These are phyloP conservation scores for Biston betularia DNA, from an alignment of 2,888 invertebrate genomes.

Conservation along the genomic window DNA sequence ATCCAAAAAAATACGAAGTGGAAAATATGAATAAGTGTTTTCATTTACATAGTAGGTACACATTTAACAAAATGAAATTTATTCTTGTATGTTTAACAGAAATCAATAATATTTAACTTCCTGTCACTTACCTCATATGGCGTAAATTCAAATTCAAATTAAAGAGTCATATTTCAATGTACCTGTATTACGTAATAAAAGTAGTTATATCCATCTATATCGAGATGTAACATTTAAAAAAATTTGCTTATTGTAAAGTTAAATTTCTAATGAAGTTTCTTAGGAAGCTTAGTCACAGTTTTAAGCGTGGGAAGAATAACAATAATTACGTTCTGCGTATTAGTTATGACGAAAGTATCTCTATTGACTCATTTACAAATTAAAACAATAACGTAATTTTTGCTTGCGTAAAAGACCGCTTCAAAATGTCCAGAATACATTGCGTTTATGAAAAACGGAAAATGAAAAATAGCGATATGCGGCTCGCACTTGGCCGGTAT, in stretches of 20 bases:
- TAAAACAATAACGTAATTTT: conserved; percentile 51
- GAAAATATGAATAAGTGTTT: not conserved
- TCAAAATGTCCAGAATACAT: too few relatives aligned
- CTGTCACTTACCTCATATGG: conserved; percentile 64
- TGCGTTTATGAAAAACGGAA: too few relatives aligned
- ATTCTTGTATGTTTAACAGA: conserved; percentile 39
- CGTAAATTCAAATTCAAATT: too few relatives aligned
- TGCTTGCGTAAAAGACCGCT: conserved; percentile 4
- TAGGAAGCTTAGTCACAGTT: conserved; percentile 58
- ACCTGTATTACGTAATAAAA: conserved; percentile 54
- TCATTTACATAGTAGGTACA: not conserved
- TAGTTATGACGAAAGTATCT: conserved; percentile 67
- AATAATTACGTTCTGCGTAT: conserved; percentile 59
- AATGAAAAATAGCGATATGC: too few relatives aligned
- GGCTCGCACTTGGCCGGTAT: too few relatives aligned
- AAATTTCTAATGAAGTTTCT: conserved; percentile 48
- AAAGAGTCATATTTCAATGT: conserved; percentile 50
- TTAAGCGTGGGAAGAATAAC: conserved; percentile 64
- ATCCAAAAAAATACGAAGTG: not conserved
- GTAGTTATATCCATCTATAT: not conserved
- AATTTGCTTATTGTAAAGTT: not conserved
- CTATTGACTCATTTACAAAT: conserved; percentile 63
- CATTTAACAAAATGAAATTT: not conserved
- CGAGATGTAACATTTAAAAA: not conserved
- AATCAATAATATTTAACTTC: conserved; percentile 58